Evolutionary conservation across 2,113 vertebrate genomes (phyloP).

Genomic region (Mustela lutreola): DNA sequence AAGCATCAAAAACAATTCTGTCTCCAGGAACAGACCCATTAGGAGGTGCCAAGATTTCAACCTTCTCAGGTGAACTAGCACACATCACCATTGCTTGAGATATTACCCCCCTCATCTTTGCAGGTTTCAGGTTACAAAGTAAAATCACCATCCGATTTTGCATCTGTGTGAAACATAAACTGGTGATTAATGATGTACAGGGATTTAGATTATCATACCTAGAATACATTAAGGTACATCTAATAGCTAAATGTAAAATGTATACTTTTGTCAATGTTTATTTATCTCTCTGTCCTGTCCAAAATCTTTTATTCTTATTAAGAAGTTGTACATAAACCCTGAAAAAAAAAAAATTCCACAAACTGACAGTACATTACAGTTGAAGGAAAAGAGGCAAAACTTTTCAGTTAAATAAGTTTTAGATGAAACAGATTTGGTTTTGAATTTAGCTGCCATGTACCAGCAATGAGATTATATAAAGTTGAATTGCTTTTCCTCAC

Average conservation of each 20-base stretch:
- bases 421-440: neutral
- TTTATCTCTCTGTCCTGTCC: neutral
- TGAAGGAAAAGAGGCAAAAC: neutral
- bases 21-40: slow-evolving; percentile 92
- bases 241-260: slow-evolving; percentile 3
- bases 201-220: neutral
- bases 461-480: neutral
- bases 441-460: neutral
- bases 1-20: slow-evolving; percentile 92
- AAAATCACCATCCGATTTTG: slow-evolving; percentile 96
- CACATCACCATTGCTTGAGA: slow-evolving; percentile 98
- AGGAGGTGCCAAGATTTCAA: slow-evolving; percentile 96
- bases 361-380: neutral
- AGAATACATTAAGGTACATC: slow-evolving; percentile 22
- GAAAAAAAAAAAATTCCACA: neutral
- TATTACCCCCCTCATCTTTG: slow-evolving; percentile 94
- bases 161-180: slow-evolving; percentile 89
- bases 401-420: neutral
- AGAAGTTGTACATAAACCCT: neutral
- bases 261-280: neutral
- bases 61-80: slow-evolving; percentile 94
- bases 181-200: neutral
- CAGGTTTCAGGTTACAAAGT: slow-evolving; percentile 96
- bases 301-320: neutral
- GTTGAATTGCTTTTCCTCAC: neutral